Evolutionary conservation across 2,113 vertebrate genomes (phyloP), one percentile per base, ranked within the genome.

Genomic region (Centropus unirufus): DNA sequence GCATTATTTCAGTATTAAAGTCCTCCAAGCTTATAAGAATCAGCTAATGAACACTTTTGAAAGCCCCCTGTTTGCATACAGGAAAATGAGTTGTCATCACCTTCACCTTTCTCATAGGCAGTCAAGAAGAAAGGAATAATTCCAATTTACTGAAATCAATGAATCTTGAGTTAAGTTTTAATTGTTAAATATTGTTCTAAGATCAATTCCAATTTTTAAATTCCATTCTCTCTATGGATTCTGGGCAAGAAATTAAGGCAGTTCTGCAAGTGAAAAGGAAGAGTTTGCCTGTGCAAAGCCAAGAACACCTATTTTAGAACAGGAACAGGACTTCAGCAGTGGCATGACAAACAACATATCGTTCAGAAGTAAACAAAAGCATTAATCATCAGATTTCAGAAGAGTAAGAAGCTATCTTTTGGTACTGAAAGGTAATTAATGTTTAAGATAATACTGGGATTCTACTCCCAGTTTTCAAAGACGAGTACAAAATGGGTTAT

Each of bases 341-440:
- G 79, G 88, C 57, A 57, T 91, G 87, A 96, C 40, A 89, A 95
- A 94, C 69, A 92, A 61, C 17, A 2, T 70, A 94, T 83, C 10
- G n/a, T 47, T 82, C 84, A 67, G 59, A 85, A 95, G 85, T 76
- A 92, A 95, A 91, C 58, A 90, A 68, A 87, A 78, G 29, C 73
- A 93, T 96, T 96, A 90, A 93, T 96, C 69, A 85, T 75, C 42
- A 94, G 64, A 83, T 92, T 92, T 90, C 84, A 94, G 69, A 85
- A 93, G 59, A 93, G 51, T 54, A 93, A 83, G 42, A 85, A 78
- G 62, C 46, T 89, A 68, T 80, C 47, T 88, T 70, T 51, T 83
- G 24, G 55, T 81, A 66, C 23, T 73, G 29, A 30, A 74, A 93
- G 32, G 63, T 94, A 87, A 90, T 92, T 67, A 87, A 67, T 23